Conservation (phyloP, 2,113 vertebrate genomes). For the Cinclus cinclus region DNA sequence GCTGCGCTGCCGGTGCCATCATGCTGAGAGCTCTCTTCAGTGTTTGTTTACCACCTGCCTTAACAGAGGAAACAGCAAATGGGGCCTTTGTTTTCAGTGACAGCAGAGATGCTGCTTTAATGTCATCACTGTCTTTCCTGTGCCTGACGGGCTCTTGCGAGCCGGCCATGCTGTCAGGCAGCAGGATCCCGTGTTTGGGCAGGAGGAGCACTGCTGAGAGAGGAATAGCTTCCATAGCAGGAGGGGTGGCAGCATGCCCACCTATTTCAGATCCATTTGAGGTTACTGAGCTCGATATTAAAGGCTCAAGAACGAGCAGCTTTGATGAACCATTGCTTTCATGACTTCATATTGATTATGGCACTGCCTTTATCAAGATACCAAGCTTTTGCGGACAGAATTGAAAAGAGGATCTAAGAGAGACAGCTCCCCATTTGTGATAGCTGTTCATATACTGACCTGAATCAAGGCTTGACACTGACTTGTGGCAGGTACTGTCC, state of each 20-base stretch:
- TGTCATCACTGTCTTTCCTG: neutral
- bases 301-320: neutral
- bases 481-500: neutral
- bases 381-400: neutral
- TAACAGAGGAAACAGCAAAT: neutral
- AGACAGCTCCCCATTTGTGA: neutral
- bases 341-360: neutral
- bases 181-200: neutral
- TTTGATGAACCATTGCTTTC: neutral
- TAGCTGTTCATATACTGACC: neutral
- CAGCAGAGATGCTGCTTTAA: constrained; percentile 10
- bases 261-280: neutral
- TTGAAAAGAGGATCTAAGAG: neutral
- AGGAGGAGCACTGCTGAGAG: constrained; percentile 1
- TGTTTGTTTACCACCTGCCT: constrained; percentile 17
- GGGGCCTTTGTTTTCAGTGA: neutral
- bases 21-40: neutral
- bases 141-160: neutral
- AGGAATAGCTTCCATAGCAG: neutral
- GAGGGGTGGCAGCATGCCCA: neutral
- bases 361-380: neutral
- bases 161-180: neutral
- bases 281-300: neutral
- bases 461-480: neutral
- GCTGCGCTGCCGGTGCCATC: neutral